These are phyloP conservation scores for Microcaecilia unicolor DNA, from an alignment of 2,797 vertebrate genomes.

Conservation along the genomic window DNA sequence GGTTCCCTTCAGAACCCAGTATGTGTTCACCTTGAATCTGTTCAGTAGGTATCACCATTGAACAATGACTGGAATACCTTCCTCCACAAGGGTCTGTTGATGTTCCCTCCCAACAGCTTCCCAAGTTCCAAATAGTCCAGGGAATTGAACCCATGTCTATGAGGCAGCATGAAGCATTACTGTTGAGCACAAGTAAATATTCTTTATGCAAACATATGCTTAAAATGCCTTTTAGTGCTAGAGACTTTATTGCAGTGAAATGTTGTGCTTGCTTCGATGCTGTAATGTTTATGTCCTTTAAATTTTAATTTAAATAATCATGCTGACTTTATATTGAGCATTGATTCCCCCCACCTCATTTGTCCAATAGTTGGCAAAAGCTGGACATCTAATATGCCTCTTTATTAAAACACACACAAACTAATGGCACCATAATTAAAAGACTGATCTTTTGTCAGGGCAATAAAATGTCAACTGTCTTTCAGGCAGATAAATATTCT, in stretches of 20 bases:
- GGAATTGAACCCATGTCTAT: too few relatives aligned
- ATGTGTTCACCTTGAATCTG: too few relatives aligned
- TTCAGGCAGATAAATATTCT: conserved; percentile 59
- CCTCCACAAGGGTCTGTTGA: too few relatives aligned
- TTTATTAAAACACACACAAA: conserved; percentile 59
- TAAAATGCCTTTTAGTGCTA: too few relatives aligned
- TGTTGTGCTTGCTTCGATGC: conserved; percentile 4
- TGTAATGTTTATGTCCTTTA: conserved; percentile 24
- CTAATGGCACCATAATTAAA: conserved; percentile 49
- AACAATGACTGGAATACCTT: too few relatives aligned
- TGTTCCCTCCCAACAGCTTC: too few relatives aligned
- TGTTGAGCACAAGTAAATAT: too few relatives aligned
- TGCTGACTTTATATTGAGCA: conserved; percentile 26
- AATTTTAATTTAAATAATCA: conserved; percentile 39
- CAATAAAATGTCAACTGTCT: conserved; percentile 52
- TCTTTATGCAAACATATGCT: too few relatives aligned
- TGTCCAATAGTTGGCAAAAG: conserved; percentile 27
- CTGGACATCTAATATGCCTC: conserved; percentile 38
- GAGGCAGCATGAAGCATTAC: too few relatives aligned
- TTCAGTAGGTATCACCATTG: too few relatives aligned
- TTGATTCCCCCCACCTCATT: conserved; percentile 39
- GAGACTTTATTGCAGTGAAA: conserved; percentile 15
- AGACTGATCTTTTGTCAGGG: conserved; percentile 43
- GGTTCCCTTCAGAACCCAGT: too few relatives aligned
- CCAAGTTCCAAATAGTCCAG: too few relatives aligned